Evolutionary conservation across 1,140 invertebrate species (phyloP), one percentile per base, ranked within the genome.

Genomic region (Drosophila bifasciata): DNA sequence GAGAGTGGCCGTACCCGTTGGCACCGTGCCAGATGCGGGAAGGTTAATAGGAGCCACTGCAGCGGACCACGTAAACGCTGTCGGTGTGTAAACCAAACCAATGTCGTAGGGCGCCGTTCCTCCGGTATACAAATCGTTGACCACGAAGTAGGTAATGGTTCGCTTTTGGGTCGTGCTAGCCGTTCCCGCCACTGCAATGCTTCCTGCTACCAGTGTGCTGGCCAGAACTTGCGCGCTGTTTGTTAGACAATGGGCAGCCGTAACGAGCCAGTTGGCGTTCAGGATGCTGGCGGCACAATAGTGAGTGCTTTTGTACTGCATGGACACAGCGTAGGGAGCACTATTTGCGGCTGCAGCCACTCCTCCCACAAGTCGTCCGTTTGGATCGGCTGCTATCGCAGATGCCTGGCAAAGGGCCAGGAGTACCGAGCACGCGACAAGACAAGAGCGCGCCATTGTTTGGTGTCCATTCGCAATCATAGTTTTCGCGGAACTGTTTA

Each of bases 221-320:
- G 59, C 77, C 5, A 81, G 58, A 0, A 90, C 90, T 46, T 90
- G 80, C 0, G 73, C 67, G 1, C 75, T 68, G n/a, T 79, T 89
- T n/a, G 60, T 67, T 13, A 91, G 45, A 36, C 90, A 91, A 63
- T 91, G 90, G 1, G 89, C 90, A 0, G 90, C 90, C 0, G 93
- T 93, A 0, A 95, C 13, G 39, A 94, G 53, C 93, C 93, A 94
- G 46, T 92, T 56, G 8, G 72, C 57, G 41, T 91, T 92, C 3
- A 94, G 49, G 15, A 94, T 92, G 13, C 92, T 91, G 11, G 92
- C 93, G 32, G 92, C 93, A 74, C 95, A 94, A 58, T 93, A 92
- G 49, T 94, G 94, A 1, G 79, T 77, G 1, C 67, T 49, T 5
- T 53, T 19, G 19, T 83, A 64, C 44, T 92, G 91, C 57, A 92